phyloP scores from a whole-genome alignment of 2,797 vertebrate species.

The Hyperoplus immaculatus region DNA sequence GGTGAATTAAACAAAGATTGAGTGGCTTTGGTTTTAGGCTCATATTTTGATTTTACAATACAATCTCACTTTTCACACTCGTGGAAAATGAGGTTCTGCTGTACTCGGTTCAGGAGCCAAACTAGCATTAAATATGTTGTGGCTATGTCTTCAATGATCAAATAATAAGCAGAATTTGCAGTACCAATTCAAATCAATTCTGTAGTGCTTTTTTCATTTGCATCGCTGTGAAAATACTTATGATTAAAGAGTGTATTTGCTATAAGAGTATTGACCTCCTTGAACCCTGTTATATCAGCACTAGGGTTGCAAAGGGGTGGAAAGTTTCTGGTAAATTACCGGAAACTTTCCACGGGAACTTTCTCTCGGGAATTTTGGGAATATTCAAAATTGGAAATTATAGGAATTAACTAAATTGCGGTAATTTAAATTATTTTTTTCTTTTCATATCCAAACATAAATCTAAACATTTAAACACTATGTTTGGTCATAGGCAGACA shows the following conservation, averaged over 20 bases:
- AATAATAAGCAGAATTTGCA: background rate
- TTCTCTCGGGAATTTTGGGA: no score
- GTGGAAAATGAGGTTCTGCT: background rate
- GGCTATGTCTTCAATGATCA: background rate
- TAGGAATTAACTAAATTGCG: no score
- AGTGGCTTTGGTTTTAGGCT: background rate
- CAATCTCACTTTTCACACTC: background rate
- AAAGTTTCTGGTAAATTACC: no score
- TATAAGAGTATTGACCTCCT: background rate
- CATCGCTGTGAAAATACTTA: background rate
- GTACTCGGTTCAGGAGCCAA: background rate
- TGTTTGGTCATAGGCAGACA: no score
- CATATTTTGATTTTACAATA: background rate
- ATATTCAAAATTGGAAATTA: no score
- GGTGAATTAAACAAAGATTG: background rate
- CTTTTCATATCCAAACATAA: no score
- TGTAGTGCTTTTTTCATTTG: background rate
- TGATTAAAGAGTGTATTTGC: background rate
- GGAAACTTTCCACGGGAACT: no score
- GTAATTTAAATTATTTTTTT: no score
- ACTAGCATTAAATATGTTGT: background rate
- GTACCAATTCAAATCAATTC: background rate
- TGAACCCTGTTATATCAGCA: constrained; percentile 27
- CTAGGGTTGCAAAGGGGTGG: no score
- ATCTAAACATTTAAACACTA: no score